Percentiles rank a stretch among this genome's conserved stretches.
Conservation (phyloP, 2,888 invertebrate genomes). For the Tenthredo amoena region DNA sequence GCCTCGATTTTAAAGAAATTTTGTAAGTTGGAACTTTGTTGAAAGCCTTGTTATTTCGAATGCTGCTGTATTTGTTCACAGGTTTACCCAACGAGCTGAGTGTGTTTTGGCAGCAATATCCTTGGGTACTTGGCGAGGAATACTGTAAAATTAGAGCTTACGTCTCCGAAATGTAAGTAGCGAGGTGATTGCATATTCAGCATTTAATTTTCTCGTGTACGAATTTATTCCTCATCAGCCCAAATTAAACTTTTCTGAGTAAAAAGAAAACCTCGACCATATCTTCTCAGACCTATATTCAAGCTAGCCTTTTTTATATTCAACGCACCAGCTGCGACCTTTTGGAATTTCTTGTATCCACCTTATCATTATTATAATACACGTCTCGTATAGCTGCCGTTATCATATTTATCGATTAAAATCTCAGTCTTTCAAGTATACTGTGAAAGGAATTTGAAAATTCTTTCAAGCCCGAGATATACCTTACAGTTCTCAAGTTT, state of each 20-base stretch:
- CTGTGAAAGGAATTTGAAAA: neutral
- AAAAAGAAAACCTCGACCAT: neutral
- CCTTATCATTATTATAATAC: neutral
- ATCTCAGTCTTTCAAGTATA: neutral
- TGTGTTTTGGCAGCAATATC: conserved; percentile 93
- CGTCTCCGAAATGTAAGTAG: conserved; percentile 91
- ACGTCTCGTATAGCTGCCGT: neutral
- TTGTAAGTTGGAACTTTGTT: neutral
- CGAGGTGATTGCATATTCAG: conserved; percentile 13
- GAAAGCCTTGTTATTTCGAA: conserved; percentile 31
- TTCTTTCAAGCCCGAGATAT: neutral
- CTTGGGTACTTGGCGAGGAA: conserved; percentile 88
- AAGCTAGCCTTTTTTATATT: conserved; percentile 5
- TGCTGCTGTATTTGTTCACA: conserved; percentile 75
- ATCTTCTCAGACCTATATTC: neutral
- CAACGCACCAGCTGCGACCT: neutral
- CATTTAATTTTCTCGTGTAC: neutral
- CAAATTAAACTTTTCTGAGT: neutral
- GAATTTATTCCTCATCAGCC: neutral
- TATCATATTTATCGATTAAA: conserved; percentile 8
- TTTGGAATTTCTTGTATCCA: conserved; percentile 16
- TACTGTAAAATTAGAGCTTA: conserved; percentile 91
- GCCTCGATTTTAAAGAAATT: neutral
- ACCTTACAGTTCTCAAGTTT: neutral
- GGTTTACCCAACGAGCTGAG: conserved; percentile 93